phyloP scores from a whole-genome alignment of 2,113 vertebrate genomes.

The Clarias magur region DNA sequence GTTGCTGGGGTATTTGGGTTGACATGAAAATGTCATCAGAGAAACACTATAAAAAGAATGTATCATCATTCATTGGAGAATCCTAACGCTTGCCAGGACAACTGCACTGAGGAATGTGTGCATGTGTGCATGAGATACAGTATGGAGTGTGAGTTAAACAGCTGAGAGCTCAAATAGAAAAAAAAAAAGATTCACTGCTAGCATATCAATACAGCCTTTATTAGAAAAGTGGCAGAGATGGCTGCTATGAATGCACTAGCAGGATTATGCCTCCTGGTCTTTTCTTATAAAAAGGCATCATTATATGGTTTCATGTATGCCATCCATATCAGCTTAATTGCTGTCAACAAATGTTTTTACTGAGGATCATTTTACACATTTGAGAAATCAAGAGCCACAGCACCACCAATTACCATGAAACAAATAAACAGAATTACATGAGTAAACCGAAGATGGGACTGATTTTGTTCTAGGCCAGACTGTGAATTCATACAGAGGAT shows the following conservation, averaged over 20 bases:
- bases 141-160: conserved; percentile 20
- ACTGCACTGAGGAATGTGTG: conserved; percentile 22
- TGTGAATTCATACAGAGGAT: background rate
- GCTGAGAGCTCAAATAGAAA: background rate
- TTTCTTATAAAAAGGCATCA: background rate
- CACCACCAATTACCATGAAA: background rate
- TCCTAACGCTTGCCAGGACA: conserved; percentile 8
- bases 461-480: background rate
- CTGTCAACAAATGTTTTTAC: background rate
- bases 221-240: background rate
- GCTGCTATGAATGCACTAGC: background rate
- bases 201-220: background rate
- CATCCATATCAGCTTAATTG: background rate
- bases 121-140: conserved; percentile 3
- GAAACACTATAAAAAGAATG: conserved; percentile 46
- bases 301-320: background rate
- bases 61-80: conserved; percentile 36
- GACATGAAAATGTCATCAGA: conserved; percentile 35
- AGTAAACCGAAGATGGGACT: background rate
- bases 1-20: conserved; percentile 12
- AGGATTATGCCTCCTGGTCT: background rate
- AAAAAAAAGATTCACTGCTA: background rate
- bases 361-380: background rate
- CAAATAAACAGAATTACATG: background rate
- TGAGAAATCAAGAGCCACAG: background rate